Conservation (phyloP, 2,888 invertebrate genomes). For the Pseudococcus viburni region DNA sequence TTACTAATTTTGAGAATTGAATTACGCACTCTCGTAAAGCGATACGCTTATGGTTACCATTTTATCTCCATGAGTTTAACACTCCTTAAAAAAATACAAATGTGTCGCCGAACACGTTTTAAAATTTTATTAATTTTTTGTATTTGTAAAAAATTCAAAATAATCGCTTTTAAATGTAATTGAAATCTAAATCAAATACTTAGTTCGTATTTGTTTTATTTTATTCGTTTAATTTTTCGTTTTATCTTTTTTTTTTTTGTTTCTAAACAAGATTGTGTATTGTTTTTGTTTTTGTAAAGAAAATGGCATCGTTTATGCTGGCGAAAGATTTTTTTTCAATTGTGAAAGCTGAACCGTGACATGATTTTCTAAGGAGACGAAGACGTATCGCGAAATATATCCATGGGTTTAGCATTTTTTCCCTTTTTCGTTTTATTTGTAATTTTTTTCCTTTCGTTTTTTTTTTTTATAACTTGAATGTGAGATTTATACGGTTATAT, state of each 20-base stretch:
- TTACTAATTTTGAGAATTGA: slow-evolving; percentile 1
- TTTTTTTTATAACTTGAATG: slow-evolving; percentile 44
- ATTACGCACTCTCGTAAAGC: slow-evolving; percentile 47
- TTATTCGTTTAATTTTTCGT: not conserved
- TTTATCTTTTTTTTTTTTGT: not conserved
- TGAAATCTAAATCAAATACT: slow-evolving; percentile 53
- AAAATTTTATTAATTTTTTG: slow-evolving; percentile 44
- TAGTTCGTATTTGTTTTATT: slow-evolving; percentile 32
- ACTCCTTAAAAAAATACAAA: slow-evolving; percentile 8
- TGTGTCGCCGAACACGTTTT: not conserved
- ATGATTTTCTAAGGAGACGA: not conserved
- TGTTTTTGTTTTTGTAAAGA: not conserved
- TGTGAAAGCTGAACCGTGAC: slow-evolving; percentile 28
- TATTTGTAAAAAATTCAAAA: slow-evolving; percentile 10
- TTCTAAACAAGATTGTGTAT: not conserved
- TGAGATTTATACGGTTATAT: slow-evolving; percentile 44
- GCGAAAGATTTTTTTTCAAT: not conserved
- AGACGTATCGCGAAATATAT: slow-evolving; percentile 32
- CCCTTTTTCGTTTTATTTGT: not conserved
- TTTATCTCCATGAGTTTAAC: slow-evolving; percentile 47
- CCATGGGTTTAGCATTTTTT: slow-evolving; percentile 44
- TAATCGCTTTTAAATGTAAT: slow-evolving; percentile 38
- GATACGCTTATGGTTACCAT: slow-evolving; percentile 57
- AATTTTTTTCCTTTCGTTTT: not conserved
- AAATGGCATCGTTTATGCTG: not conserved